Percentiles rank a stretch among this genome's conserved stretches.
Conservation (phyloP, 2,888 invertebrate genomes). For the Nematopogon swammerdamellus region DNA sequence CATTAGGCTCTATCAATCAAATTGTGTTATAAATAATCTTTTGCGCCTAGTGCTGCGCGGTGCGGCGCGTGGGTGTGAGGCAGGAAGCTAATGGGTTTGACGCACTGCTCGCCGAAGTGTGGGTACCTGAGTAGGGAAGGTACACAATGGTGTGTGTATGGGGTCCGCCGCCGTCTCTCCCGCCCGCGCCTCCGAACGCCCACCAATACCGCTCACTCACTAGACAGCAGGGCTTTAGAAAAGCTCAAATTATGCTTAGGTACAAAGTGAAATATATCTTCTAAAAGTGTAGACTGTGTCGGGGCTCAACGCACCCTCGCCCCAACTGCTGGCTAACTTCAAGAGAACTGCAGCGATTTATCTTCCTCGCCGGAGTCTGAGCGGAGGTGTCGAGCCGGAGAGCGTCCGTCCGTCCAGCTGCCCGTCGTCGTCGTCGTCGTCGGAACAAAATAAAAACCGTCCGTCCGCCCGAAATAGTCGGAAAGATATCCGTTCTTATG, state of each 20-base stretch:
- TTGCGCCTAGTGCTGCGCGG: background rate
- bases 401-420: too few relatives aligned
- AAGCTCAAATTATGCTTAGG: too few relatives aligned
- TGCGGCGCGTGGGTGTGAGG: background rate
- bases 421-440: too few relatives aligned
- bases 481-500: slow-evolving; percentile 44
- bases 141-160: too few relatives aligned
- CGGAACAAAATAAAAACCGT: background rate
- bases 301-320: background rate
- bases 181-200: too few relatives aligned
- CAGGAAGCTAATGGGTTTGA: background rate
- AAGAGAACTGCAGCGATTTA: background rate
- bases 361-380: background rate
- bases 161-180: too few relatives aligned
- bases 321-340: background rate
- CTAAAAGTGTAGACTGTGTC: too few relatives aligned
- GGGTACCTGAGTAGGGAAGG: too few relatives aligned
- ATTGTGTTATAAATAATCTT: background rate
- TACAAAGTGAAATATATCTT: too few relatives aligned
- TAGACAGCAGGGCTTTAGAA: too few relatives aligned
- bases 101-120: background rate
- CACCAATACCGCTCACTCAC: too few relatives aligned
- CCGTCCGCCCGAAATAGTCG: slow-evolving; percentile 42
- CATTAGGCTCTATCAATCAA: background rate
- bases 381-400: background rate